Evolutionary conservation across 2,797 vertebrate genomes (phyloP).

Genomic region (Coregonus sp.): DNA sequence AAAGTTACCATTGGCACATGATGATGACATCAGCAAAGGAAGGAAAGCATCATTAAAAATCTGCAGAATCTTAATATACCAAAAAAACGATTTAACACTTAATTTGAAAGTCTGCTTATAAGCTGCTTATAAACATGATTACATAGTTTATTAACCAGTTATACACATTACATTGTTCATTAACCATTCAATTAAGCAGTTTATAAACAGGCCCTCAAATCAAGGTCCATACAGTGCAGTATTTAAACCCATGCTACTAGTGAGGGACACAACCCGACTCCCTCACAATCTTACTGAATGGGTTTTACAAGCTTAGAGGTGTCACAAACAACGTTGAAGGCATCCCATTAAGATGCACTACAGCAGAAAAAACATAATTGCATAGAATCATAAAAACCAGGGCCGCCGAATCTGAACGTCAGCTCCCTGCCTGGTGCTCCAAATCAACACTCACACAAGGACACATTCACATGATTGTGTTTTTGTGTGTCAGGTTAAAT

Average conservation of each 20-base stretch:
- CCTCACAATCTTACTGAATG: constrained; percentile 30
- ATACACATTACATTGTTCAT: not conserved
- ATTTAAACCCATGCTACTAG: constrained; percentile 33
- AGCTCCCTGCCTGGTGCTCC: constrained; percentile 13
- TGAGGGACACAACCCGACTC: constrained; percentile 28
- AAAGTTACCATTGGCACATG: constrained; percentile 6
- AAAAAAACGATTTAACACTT: not conserved
- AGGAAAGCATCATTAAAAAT: not conserved
- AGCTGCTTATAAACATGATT: not conserved
- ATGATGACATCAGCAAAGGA: not conserved
- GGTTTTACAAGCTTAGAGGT: constrained; percentile 41
- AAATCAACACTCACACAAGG: not conserved
- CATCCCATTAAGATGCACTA: constrained; percentile 58
- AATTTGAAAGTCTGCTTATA: not conserved
- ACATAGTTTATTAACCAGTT: no score
- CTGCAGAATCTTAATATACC: not conserved
- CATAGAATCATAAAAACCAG: constrained; percentile 61
- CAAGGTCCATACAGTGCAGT: constrained; percentile 3
- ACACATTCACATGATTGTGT: not conserved
- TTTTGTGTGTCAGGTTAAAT: not conserved
- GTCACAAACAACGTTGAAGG: not conserved
- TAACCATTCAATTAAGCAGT: not conserved
- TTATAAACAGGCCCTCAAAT: not conserved
- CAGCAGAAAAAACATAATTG: constrained; percentile 50
- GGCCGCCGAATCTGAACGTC: constrained; percentile 40